These are phyloP conservation scores for Antrozous pallidus DNA, from an alignment of 2,797 vertebrate species.

Conservation along the genomic window DNA sequence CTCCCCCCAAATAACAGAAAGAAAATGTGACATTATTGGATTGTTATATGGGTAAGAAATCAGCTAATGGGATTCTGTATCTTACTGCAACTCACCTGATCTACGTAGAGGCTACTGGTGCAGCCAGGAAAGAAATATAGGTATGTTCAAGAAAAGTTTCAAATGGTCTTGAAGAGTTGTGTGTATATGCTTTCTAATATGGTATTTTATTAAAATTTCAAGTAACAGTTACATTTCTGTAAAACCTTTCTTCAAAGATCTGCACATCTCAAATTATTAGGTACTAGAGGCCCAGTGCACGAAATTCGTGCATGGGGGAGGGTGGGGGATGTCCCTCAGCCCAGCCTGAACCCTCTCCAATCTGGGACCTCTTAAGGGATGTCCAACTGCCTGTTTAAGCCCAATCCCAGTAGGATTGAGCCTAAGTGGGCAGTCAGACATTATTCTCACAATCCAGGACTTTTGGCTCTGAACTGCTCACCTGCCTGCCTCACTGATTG, in stretches of 20 bases:
- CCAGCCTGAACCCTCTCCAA: no score
- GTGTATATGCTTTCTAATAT: background rate
- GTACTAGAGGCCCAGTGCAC: no score
- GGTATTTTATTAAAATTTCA: background rate
- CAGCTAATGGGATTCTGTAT: slow-evolving; percentile 84
- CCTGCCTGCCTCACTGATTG: no score
- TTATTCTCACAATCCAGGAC: no score
- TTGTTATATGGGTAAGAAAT: slow-evolving; percentile 81
- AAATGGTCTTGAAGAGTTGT: background rate
- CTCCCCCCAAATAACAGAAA: slow-evolving; percentile 75
- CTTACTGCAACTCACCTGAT: slow-evolving; percentile 89
- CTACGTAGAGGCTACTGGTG: slow-evolving; percentile 84
- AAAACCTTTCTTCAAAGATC: background rate
- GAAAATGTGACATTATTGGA: slow-evolving; percentile 87
- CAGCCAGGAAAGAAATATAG: slow-evolving; percentile 86
- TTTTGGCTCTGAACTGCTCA: no score
- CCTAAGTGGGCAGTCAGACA: no score
- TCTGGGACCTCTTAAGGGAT: no score
- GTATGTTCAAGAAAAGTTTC: slow-evolving; percentile 73
- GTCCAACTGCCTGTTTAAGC: no score
- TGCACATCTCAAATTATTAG: background rate
- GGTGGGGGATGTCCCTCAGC: no score
- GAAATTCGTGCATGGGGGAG: no score
- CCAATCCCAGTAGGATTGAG: no score
- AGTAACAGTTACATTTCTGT: background rate